Base-by-base conservation (phyloP, 1,140 invertebrate genomes). In the Leucophenga varia region DNA sequence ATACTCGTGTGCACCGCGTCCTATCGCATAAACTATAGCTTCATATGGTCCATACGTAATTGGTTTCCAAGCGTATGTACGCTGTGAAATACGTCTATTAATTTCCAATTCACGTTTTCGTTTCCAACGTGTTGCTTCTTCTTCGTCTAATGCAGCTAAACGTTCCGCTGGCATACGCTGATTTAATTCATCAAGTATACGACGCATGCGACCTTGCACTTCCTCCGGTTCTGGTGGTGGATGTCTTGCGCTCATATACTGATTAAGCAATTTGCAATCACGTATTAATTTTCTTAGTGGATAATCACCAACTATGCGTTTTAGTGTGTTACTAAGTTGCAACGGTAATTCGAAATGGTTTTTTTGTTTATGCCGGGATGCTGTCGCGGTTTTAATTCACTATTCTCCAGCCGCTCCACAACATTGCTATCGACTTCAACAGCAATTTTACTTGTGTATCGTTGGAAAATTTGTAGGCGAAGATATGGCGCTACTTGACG, bases 1-100 rank as follows among this genome's bases (percentile, higher is more conserved):
- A 81, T 90, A 94, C 49, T 96, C 90, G 5, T 82, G 77, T 12
- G 86, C 79, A 17, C 85, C 77, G 70, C 91, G 78, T 1, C 69
- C 76, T 37, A 88, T 65, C 41, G 92, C 76, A 77, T 95, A 94
- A 13, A 86, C 76, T 8, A 87, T 64, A 30, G 78, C 77, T 13
- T 80, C 83, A 16, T 84, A 76, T 31, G 78, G 70, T 54, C 86
- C 79, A 59, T 89, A 93, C 3, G 81, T 64, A 12, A 91, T 78
- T n/a, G 85, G 79, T 54, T 80, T 78, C 88, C 90, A 92, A 43
- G 81, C 78, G 65, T 88, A 87, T 1, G 86, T 67, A 42, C 81
- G 79, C 12, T 78, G 74, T 21, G 73, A 53, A 28, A 82, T 53
- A 28, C 79, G 61, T 43, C 67, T 80, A 43, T 76, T 52, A 22